Percentiles rank a stretch among this genome's conserved stretches.
phyloP scores from a whole-genome alignment of 23 tunicate genomes.

The Styela clava region DNA sequence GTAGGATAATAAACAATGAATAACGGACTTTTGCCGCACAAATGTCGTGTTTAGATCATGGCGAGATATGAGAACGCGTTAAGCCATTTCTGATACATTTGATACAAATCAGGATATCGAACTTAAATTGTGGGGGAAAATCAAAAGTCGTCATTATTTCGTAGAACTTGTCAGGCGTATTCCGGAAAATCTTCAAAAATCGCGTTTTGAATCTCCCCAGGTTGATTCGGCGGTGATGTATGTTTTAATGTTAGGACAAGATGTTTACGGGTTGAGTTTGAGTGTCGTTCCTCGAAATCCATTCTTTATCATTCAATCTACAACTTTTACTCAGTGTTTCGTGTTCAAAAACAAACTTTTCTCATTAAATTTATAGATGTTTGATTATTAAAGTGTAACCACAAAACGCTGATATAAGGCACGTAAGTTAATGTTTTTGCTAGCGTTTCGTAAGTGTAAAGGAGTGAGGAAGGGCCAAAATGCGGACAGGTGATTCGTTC shows the following conservation, averaged over 20 bases:
- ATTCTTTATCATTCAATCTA: background rate
- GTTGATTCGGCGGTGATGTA: background rate
- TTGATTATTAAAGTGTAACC: background rate
- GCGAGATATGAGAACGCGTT: background rate
- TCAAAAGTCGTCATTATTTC: background rate
- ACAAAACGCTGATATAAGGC: background rate
- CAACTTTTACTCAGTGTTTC: background rate
- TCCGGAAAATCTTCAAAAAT: background rate
- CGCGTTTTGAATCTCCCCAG: no score
- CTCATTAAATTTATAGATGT: background rate
- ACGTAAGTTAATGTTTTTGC: background rate
- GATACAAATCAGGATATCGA: background rate
- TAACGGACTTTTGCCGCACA: background rate
- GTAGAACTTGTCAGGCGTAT: background rate
- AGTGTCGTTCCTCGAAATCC: background rate
- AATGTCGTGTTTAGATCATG: background rate
- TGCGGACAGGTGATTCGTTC: no score
- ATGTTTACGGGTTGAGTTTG: background rate
- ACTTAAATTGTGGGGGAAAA: background rate
- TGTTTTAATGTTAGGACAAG: background rate
- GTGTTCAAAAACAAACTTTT: background rate
- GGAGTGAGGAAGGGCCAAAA: no score
- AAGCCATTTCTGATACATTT: background rate
- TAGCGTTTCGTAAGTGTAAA: background rate
- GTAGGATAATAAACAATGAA: background rate